A percentile compares a stretch with the other conserved stretches of the same genome.
Conservation (phyloP, 2,113 vertebrate genomes). For the Trichomycterus rosablanca region DNA sequence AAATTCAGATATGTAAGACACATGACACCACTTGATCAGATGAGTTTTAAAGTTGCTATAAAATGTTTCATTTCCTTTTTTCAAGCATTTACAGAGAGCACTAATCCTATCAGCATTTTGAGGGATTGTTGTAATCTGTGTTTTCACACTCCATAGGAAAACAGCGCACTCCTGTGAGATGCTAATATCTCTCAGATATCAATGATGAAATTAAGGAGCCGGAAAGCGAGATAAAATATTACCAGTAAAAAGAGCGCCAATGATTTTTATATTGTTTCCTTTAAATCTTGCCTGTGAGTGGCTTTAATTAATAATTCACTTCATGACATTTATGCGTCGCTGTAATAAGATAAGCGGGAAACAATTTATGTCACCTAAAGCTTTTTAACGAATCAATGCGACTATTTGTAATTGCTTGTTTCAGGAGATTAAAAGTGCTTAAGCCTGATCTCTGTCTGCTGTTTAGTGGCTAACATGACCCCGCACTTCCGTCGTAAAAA, state of each 20-base stretch:
- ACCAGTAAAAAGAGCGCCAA: constrained; percentile 62
- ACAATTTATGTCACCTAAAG: constrained; percentile 99
- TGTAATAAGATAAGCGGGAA: constrained; percentile 93
- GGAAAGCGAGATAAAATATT: constrained; percentile 52
- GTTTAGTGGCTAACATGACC: constrained; percentile 92
- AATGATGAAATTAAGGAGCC: constrained; percentile 44
- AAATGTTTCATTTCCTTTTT: too few relatives aligned
- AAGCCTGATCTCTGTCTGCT: constrained; percentile 86
- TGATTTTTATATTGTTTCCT: constrained; percentile 70
- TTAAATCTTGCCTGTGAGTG: constrained; percentile 79
- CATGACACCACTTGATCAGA: neutral
- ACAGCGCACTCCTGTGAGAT: constrained; percentile 54
- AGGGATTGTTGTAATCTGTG: too few relatives aligned
- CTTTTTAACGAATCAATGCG: constrained; percentile 99
- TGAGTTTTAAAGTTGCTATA: too few relatives aligned
- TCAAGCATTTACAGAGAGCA: too few relatives aligned
- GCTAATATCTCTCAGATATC: constrained; percentile 49
- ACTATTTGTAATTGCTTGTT: constrained; percentile 99
- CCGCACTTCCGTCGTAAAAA: constrained; percentile 72
- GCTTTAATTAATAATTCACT: constrained; percentile 88
- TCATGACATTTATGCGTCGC: constrained; percentile 89
- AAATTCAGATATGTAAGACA: neutral
- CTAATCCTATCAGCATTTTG: neutral
- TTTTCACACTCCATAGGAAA: neutral
- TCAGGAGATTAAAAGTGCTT: constrained; percentile 99